Evolutionary conservation across 2,888 invertebrate species (phyloP).

Genomic region (Synanthedon formicaeformis): DNA sequence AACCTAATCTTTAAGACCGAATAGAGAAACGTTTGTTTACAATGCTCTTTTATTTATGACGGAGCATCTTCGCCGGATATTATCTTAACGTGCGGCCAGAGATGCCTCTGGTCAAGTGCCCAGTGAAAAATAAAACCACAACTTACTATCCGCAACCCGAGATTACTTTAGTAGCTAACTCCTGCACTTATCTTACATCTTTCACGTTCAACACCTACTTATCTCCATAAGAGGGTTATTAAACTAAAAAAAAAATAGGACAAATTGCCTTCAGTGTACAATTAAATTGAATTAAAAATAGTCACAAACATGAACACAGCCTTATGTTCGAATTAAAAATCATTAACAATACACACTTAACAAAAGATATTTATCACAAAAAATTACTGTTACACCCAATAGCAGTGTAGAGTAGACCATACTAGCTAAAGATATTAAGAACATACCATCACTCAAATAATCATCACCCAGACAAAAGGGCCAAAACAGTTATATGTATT

Average conservation of each 20-base stretch:
- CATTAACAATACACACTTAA: not conserved
- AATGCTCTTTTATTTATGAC: too few species aligned
- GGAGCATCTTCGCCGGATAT: not conserved
- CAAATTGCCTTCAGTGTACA: too few species aligned
- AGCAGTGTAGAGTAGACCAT: constrained; percentile 27
- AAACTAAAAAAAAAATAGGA: too few species aligned
- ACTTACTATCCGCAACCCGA: not conserved
- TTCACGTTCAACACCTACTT: not conserved
- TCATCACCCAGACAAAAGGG: constrained; percentile 54
- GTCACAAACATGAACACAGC: not conserved
- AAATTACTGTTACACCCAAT: constrained; percentile 33
- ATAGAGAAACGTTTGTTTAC: too few species aligned
- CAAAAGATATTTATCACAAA: constrained; percentile 10
- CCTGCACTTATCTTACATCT: not conserved
- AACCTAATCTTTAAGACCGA: too few species aligned
- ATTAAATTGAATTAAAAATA: not conserved
- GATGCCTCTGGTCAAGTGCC: constrained; percentile 1
- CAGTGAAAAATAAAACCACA: not conserved
- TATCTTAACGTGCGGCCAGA: constrained; percentile 2
- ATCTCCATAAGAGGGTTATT: too few species aligned
- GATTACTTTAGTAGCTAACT: not conserved
- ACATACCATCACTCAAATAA: constrained; percentile 47
- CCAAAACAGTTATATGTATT: constrained; percentile 49
- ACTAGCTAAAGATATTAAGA: constrained; percentile 26
- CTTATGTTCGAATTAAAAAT: not conserved